phyloP scores from a whole-genome alignment of 2,888 invertebrate species.

The Pachydiplax longipennis region DNA sequence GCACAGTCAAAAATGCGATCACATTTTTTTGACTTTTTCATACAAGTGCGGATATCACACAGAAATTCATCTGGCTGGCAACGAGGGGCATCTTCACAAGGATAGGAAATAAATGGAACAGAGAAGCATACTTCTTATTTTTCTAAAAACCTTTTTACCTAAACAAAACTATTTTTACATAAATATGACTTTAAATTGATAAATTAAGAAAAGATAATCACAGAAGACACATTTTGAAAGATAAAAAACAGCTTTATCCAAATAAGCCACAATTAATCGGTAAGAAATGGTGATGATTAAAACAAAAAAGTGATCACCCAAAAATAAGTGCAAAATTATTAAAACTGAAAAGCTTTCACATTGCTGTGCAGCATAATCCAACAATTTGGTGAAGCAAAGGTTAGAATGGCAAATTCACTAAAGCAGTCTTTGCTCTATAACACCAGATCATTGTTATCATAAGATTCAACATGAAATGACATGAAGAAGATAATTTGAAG shows the following conservation, averaged over 20 bases:
- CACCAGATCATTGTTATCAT: too few relatives aligned
- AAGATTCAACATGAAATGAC: too few relatives aligned
- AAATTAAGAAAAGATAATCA: neutral
- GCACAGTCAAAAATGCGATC: constrained; percentile 52
- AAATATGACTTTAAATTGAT: neutral
- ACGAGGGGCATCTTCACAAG: constrained; percentile 48
- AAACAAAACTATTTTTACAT: neutral
- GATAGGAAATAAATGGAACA: constrained; percentile 5
- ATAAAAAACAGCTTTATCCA: neutral
- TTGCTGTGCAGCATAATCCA: neutral
- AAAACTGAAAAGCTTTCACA: neutral
- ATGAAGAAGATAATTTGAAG: too few relatives aligned
- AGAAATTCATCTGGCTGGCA: constrained; percentile 59
- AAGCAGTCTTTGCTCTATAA: neutral
- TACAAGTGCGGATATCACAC: constrained; percentile 62
- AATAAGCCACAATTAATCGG: neutral
- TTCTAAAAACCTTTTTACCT: neutral
- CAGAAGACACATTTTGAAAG: neutral
- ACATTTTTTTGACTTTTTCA: constrained; percentile 54
- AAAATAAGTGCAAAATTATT: neutral
- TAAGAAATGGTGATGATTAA: neutral
- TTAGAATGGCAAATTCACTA: neutral
- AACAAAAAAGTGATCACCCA: neutral
- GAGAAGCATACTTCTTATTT: neutral
- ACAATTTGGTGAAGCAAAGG: neutral